Conservation (phyloP, 1,140 invertebrate genomes). For the Polyergus mexicanus region DNA sequence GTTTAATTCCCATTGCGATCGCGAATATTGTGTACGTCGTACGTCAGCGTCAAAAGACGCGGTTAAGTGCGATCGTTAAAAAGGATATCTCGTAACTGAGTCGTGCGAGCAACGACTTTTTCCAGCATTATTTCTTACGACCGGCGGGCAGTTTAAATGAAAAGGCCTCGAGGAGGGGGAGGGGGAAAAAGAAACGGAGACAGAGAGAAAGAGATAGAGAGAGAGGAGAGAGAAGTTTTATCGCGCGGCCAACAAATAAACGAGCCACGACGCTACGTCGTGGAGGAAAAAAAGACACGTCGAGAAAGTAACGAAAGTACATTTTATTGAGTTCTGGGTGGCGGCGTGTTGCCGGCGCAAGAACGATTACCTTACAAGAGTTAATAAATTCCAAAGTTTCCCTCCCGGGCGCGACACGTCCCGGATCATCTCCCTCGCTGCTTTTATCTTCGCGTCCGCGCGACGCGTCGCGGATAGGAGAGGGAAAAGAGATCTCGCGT, state of each 20-base stretch:
- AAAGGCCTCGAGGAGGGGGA: constrained; percentile 39
- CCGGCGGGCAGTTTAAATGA: constrained; percentile 69
- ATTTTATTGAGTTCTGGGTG: constrained; percentile 71
- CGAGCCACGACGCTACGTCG: constrained; percentile 25
- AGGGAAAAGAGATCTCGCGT: constrained; percentile 21
- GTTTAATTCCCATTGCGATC: constrained; percentile 59
- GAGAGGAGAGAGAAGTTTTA: constrained; percentile 67
- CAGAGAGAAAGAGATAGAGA: neutral
- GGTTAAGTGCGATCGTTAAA: constrained; percentile 76
- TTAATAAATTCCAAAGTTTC: constrained; percentile 74
- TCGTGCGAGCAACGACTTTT: constrained; percentile 62
- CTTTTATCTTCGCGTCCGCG: constrained; percentile 42
- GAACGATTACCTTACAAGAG: constrained; percentile 76
- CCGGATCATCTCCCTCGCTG: constrained; percentile 13
- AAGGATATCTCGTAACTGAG: constrained; percentile 63
- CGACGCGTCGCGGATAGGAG: neutral
- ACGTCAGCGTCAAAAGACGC: constrained; percentile 58
- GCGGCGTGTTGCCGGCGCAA: constrained; percentile 53
- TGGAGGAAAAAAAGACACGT: constrained; percentile 40
- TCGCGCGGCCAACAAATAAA: constrained; percentile 70
- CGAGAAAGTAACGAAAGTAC: constrained; percentile 76
- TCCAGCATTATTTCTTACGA: constrained; percentile 67
- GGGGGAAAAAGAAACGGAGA: constrained; percentile 15
- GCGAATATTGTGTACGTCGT: constrained; percentile 58
- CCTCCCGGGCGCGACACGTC: constrained; percentile 46